phyloP scores from a whole-genome alignment of 2,888 invertebrate genomes.

The Odontomyia ornata region DNA sequence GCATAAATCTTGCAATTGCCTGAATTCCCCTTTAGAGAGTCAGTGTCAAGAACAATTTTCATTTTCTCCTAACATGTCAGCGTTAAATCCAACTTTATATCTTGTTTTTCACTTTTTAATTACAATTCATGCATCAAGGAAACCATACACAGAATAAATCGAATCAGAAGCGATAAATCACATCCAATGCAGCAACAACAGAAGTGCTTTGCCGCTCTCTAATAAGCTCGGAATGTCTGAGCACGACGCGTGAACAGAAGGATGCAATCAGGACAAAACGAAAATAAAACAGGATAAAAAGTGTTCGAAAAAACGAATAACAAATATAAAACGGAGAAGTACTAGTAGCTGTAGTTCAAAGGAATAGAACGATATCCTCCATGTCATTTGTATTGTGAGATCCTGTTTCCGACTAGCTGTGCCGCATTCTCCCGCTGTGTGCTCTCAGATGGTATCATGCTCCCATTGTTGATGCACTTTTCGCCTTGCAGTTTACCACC shows the following conservation, averaged over 20 bases:
- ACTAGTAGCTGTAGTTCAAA: background rate
- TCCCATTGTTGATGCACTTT: conserved; percentile 25
- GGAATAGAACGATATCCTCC: conserved; percentile 14
- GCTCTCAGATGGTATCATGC: conserved; percentile 14
- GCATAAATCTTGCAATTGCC: too few relatives aligned
- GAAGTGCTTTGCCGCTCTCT: background rate
- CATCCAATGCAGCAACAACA: conserved; percentile 28
- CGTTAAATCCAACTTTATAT: background rate
- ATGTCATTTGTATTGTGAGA: conserved; percentile 19
- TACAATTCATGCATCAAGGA: conserved; percentile 29
- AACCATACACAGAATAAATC: conserved; percentile 35
- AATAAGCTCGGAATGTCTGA: conserved; percentile 25
- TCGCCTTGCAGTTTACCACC: conserved; percentile 14
- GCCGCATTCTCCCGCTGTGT: conserved; percentile 15
- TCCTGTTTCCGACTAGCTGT: conserved; percentile 33
- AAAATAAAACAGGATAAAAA: background rate
- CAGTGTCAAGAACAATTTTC: too few relatives aligned
- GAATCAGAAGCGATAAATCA: conserved; percentile 39
- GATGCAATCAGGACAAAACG: conserved; percentile 24
- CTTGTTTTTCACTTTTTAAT: conserved; percentile 23
- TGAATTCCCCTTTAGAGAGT: too few relatives aligned
- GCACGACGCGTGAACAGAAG: conserved; percentile 36
- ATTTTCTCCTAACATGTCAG: background rate
- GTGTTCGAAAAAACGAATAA: too few relatives aligned
- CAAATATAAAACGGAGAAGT: background rate